Conservation (phyloP, 2,888 invertebrate genomes). For the Mactromeris polynyma region DNA sequence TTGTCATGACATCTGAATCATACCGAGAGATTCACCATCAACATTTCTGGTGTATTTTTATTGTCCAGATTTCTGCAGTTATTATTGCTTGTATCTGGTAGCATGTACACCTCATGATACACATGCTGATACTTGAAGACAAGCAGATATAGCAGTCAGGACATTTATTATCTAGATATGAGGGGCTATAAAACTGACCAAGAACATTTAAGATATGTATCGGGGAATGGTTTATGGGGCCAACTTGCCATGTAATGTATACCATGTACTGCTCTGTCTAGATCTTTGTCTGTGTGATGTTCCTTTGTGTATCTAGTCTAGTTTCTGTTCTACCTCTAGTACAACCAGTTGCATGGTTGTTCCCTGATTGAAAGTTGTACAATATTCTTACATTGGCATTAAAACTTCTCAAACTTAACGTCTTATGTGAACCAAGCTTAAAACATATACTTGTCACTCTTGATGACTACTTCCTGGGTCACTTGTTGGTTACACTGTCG, state of each 20-base stretch:
- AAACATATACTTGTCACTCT: too few species aligned
- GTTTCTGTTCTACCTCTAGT: too few species aligned
- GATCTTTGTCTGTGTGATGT: not conserved
- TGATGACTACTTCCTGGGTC: too few species aligned
- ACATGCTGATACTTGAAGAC: constrained; percentile 27
- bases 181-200: constrained; percentile 36
- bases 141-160: constrained; percentile 18
- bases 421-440: too few species aligned
- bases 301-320: not conserved
- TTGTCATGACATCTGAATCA: not conserved
- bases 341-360: too few species aligned
- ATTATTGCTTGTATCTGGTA: not conserved
- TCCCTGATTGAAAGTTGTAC: too few species aligned
- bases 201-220: constrained; percentile 39
- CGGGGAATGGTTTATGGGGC: constrained; percentile 32
- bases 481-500: too few species aligned
- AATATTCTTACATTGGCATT: too few species aligned
- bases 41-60: not conserved
- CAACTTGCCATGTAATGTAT: constrained; percentile 25
- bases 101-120: not conserved
- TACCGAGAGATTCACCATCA: not conserved
- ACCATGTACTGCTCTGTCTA: not conserved
- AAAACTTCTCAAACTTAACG: too few species aligned
- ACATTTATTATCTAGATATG: constrained; percentile 39
- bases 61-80: constrained; percentile 6